Percentiles rank a stretch among this genome's conserved stretches.
Conservation (phyloP, 2,797 vertebrate species). For the Lepilemur septentrionalis region DNA sequence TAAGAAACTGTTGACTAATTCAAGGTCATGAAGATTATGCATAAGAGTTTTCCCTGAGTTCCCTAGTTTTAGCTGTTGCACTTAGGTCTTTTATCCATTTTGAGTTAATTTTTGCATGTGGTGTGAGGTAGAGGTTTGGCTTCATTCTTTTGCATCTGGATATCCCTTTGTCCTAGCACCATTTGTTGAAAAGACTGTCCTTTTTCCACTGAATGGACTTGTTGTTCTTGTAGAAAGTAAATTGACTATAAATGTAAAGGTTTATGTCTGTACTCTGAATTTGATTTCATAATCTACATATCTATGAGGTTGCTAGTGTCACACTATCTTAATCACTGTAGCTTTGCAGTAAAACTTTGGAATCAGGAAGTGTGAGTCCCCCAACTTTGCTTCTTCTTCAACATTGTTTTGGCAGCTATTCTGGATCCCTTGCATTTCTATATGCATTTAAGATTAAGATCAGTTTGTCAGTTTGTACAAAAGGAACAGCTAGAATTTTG, state of each 20-base stretch:
- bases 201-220: background rate
- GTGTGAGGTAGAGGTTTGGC: background rate
- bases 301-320: background rate
- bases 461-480: background rate
- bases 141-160: background rate
- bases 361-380: background rate
- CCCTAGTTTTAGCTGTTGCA: background rate
- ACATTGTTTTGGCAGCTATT: background rate
- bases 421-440: background rate
- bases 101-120: background rate
- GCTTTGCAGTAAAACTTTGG: background rate
- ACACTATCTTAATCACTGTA: background rate
- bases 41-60: background rate
- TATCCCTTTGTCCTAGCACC: background rate
- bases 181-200: background rate
- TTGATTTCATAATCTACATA: background rate
- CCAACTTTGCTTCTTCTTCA: background rate
- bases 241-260: background rate
- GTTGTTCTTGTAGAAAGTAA: background rate
- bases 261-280: background rate
- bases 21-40: background rate
- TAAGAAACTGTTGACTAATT: background rate
- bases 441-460: background rate
- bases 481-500: background rate
- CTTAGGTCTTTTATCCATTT: slow-evolving; percentile 11